Conservation (phyloP, 2,888 invertebrate genomes). For the Cosmorhoe ocellata region DNA sequence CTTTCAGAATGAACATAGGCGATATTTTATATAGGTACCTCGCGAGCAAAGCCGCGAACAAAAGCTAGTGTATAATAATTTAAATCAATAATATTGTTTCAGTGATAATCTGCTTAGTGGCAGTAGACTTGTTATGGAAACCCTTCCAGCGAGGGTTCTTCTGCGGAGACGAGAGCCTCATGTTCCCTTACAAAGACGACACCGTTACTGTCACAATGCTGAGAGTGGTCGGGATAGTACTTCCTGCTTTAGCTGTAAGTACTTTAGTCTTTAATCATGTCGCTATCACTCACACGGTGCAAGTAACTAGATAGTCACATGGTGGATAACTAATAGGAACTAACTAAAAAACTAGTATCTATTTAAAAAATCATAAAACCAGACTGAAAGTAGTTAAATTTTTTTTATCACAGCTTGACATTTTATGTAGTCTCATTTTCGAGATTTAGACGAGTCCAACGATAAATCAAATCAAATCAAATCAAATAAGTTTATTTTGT, state of each 20-base stretch:
- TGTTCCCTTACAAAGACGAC: constrained; percentile 90
- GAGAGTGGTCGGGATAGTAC: constrained; percentile 85
- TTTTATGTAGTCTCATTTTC: too few relatives aligned
- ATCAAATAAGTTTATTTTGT: too few relatives aligned
- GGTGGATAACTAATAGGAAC: too few relatives aligned
- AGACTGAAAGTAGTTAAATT: too few relatives aligned
- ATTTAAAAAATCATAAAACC: too few relatives aligned
- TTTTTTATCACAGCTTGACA: too few relatives aligned
- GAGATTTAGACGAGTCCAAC: too few relatives aligned
- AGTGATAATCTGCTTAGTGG: constrained; percentile 53
- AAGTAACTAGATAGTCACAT: too few relatives aligned
- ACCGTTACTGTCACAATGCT: constrained; percentile 89
- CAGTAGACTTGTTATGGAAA: constrained; percentile 53
- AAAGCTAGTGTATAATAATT: neutral
- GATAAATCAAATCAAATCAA: too few relatives aligned
- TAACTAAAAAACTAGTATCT: too few relatives aligned
- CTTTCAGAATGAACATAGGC: neutral
- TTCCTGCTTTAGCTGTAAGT: constrained; percentile 88
- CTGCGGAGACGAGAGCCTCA: constrained; percentile 95
- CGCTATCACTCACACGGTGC: too few relatives aligned
- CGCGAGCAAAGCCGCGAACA: neutral
- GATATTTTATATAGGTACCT: neutral
- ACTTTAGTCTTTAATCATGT: neutral
- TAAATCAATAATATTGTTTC: constrained; percentile 32
- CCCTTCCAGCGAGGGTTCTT: constrained; percentile 94